Base-by-base conservation (phyloP, 1,140 invertebrate genomes). In the Bombyx mandarina region DNA sequence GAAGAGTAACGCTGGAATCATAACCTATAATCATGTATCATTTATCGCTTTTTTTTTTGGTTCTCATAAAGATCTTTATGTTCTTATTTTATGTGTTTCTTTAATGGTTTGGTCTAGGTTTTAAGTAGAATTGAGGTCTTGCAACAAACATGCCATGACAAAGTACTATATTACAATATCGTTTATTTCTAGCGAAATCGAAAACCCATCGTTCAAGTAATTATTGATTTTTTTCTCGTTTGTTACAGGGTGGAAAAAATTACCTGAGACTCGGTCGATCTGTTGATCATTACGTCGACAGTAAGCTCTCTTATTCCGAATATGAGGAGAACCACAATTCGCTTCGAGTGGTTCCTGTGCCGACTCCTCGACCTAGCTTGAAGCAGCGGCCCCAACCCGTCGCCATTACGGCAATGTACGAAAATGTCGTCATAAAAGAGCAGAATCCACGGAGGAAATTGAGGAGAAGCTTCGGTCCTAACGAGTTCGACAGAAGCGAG, bases 261-360 rank as follows among this genome's bases (percentile, higher is more conserved):
- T 82, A 82, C 69, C 79, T 94, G 62, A 89, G 91, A 60, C 92
- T 93, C 79, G 92, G 92, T 5, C 89, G 92, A 58, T 94, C 93
- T 54, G 90, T 93, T 42, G 93, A 94, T 73, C 93, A 94, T 63
- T 94, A 94, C 88, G 93, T 94, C 6, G 93, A 94, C 79, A 79
- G 75, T 62, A 87, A 87, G 63, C 77, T 85, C 8, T 82, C 81
- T 18, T 87, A 82, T 57, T 88, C 70, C 61, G 89, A 75, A 75
- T 90, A 80, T 85, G 89, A 77, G 77, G 90, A 85, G 77, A 89
- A 81, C 61, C 89, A 81, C 81, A 89, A 74, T 62, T 88, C 84
- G 0, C 79, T 86, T 6, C 66, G 79, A 66, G 77, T 80, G 6
- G 73, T 75, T 7, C 84, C 82, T 0, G 67, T 86, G 12, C 86